Percentiles rank a stretch among this genome's conserved stretches.
Conservation (phyloP, 2,797 vertebrate genomes). For the Anabas testudineus region DNA sequence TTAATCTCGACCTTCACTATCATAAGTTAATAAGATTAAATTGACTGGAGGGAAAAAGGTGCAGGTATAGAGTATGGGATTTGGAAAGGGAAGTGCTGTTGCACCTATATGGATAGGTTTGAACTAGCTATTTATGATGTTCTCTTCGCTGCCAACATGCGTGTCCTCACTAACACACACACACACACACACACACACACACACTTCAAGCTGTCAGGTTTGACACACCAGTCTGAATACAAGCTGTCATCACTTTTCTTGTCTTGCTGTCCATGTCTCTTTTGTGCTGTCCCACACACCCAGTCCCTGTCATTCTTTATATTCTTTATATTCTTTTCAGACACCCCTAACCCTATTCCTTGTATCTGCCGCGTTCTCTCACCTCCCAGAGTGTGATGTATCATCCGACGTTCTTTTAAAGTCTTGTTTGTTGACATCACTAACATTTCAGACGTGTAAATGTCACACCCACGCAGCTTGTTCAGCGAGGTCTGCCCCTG, state of each 20-base stretch:
- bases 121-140: slow-evolving; percentile 15
- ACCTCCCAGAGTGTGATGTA: slow-evolving; percentile 41
- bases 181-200: not conserved
- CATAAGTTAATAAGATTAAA: too few species aligned
- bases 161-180: slow-evolving; percentile 14
- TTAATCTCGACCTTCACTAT: too few species aligned
- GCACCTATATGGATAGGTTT: too few species aligned
- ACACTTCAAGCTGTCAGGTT: slow-evolving; percentile 46
- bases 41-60: too few species aligned
- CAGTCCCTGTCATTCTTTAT: slow-evolving; percentile 42
- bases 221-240: slow-evolving; percentile 56
- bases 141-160: not conserved
- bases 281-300: slow-evolving; percentile 47
- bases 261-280: slow-evolving; percentile 49
- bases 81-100: not conserved
- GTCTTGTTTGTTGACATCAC: slow-evolving; percentile 49
- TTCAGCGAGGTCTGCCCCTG: slow-evolving; percentile 36
- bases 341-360: slow-evolving; percentile 35
- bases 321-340: slow-evolving; percentile 44
- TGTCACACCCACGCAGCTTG: slow-evolving; percentile 49
- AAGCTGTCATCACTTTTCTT: slow-evolving; percentile 52
- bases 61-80: not conserved
- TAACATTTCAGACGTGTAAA: slow-evolving; percentile 56
- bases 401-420: slow-evolving; percentile 32
- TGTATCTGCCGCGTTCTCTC: slow-evolving; percentile 48